Conservation (phyloP, 2,888 invertebrate genomes). For the Falcaria lacertinaria region DNA sequence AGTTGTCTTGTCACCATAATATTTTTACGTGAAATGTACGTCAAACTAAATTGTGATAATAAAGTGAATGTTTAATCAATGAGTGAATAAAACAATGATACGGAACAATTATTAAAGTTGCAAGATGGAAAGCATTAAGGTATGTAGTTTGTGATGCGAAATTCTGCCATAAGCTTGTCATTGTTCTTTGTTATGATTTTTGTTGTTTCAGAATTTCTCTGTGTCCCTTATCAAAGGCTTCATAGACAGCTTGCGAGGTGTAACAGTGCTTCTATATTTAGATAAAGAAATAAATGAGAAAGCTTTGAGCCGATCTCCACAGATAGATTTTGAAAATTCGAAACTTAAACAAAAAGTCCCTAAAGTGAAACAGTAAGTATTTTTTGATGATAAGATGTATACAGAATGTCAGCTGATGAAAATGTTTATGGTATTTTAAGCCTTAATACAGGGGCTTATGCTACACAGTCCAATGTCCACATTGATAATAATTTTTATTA, state of each 20-base stretch:
- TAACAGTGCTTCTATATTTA: conserved; percentile 86
- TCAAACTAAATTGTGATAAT: conserved; percentile 13
- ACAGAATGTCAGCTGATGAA: background rate
- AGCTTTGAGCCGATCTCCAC: conserved; percentile 76
- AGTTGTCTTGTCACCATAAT: background rate
- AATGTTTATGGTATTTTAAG: background rate
- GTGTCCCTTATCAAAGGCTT: conserved; percentile 85
- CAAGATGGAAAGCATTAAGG: conserved; percentile 58
- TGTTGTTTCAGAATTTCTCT: conserved; percentile 81
- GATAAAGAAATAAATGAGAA: conserved; percentile 88
- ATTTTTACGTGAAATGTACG: conserved; percentile 21
- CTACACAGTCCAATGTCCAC: background rate
- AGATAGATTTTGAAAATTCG: conserved; percentile 58
- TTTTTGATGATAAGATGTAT: background rate
- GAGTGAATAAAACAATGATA: conserved; percentile 32
- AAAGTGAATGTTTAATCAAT: conserved; percentile 5
- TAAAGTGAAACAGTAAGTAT: conserved; percentile 75
- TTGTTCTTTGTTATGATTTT: conserved; percentile 30
- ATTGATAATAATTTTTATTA: background rate
- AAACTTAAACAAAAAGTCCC: conserved; percentile 67
- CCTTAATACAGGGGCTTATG: background rate
- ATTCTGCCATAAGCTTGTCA: background rate
- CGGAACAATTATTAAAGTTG: conserved; percentile 17
- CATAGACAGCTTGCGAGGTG: conserved; percentile 89
- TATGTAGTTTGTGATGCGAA: conserved; percentile 21